Evolutionary conservation across 1,140 invertebrate species (phyloP).

Genomic region (Lasaia peninsularis): DNA sequence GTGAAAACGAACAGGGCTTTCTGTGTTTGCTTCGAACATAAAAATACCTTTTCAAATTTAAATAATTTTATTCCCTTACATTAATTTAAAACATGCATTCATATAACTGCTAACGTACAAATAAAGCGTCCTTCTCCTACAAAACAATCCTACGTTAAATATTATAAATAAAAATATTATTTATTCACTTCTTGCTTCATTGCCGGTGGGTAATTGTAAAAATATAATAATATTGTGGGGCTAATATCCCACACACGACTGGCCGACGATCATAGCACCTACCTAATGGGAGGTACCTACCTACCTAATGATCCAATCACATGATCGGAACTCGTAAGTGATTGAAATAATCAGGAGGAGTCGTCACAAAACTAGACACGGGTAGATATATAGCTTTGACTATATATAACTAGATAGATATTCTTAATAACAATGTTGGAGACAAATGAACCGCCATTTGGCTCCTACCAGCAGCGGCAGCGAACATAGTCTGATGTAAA

Average conservation of each 20-base stretch:
- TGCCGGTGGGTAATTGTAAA: not conserved
- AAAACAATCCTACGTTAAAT: conserved; percentile 37
- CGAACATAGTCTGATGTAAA: no score
- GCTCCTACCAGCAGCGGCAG: no score
- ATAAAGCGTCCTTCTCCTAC: conserved; percentile 57
- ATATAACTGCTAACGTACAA: conserved; percentile 51
- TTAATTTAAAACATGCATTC: conserved; percentile 65
- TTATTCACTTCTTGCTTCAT: conserved; percentile 22
- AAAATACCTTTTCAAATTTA: conserved; percentile 49
- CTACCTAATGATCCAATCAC: no score
- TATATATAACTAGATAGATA: no score
- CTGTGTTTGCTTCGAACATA: not conserved
- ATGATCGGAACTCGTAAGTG: no score
- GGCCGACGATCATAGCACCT: no score
- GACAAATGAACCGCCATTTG: no score
- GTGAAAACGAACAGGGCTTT: no score
- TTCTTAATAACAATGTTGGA: no score
- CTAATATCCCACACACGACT: not conserved
- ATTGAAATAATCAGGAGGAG: no score
- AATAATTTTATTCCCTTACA: conserved; percentile 67
- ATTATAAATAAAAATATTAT: conserved; percentile 27
- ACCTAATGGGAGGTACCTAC: not conserved
- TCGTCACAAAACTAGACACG: no score
- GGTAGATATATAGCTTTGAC: no score
- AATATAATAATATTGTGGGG: not conserved